A percentile compares a stretch with the other conserved stretches of the same genome.
Evolutionary conservation across 2,888 invertebrate species (phyloP).

Genomic region (Mimumesa dahlbomi): DNA sequence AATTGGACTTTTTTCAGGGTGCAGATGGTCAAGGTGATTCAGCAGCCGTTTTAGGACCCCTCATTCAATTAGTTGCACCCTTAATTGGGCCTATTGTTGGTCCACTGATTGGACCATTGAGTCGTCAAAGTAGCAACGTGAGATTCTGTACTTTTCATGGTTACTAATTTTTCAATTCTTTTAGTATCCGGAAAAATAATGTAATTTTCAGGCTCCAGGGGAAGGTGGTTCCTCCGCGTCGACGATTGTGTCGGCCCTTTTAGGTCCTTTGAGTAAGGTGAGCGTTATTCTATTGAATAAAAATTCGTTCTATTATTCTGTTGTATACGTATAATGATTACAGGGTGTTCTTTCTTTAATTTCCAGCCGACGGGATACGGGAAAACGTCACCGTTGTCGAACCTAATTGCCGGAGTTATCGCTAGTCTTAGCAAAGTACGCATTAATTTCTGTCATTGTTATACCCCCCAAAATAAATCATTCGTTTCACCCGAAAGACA

Average conservation of each 20-base stretch:
- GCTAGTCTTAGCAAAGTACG: conserved; percentile 74
- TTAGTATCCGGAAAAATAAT: background rate
- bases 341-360: background rate
- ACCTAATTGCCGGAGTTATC: conserved; percentile 68
- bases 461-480: conserved; percentile 21
- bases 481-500: too few species aligned
- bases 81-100: conserved; percentile 74
- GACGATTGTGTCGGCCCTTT: conserved; percentile 62
- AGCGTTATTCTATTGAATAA: conserved; percentile 12
- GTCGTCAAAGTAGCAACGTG: conserved; percentile 72
- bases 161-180: background rate
- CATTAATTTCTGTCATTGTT: conserved; percentile 34
- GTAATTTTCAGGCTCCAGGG: conserved; percentile 62
- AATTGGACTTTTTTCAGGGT: conserved; percentile 64
- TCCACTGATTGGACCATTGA: conserved; percentile 73
- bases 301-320: too few species aligned
- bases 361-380: conserved; percentile 71
- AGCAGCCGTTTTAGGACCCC: conserved; percentile 72
- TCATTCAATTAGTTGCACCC: conserved; percentile 71
- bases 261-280: conserved; percentile 73
- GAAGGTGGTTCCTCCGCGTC: conserved; percentile 65
- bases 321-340: too few species aligned
- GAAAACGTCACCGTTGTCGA: conserved; percentile 70
- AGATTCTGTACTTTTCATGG: conserved; percentile 21
- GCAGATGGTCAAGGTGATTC: conserved; percentile 71